Evolutionary conservation across 2,113 vertebrate species (phyloP).

Genomic region (Protobothrops flavoviridis): DNA sequence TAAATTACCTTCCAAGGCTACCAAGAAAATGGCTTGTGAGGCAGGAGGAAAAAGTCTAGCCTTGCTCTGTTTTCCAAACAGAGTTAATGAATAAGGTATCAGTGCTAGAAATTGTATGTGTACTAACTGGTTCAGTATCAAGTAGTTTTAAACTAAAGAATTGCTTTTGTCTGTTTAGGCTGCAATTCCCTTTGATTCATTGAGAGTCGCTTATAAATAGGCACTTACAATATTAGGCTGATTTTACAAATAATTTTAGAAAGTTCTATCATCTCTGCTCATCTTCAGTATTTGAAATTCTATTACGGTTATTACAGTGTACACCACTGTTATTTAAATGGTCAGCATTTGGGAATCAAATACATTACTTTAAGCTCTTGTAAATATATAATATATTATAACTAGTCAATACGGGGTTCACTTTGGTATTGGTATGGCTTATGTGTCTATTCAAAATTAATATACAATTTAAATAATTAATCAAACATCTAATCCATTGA

Average conservation of each 20-base stretch:
- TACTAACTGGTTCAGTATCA: background rate
- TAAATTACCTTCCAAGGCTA: background rate
- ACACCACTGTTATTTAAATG: background rate
- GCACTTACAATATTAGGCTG: background rate
- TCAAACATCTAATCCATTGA: background rate
- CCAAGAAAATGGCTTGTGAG: background rate
- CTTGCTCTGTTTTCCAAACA: background rate
- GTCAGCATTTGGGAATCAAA: background rate
- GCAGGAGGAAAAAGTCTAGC: background rate
- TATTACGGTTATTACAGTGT: background rate
- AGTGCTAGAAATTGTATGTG: background rate
- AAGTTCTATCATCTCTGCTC: background rate
- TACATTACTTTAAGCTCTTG: background rate
- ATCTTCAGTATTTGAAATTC: background rate
- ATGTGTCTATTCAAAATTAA: background rate
- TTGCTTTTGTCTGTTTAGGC: background rate
- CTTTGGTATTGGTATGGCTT: background rate
- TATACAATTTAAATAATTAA: background rate
- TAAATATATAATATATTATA: background rate
- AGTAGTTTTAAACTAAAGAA: background rate
- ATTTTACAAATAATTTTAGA: background rate
- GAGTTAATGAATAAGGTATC: background rate
- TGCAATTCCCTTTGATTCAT: background rate
- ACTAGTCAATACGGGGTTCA: background rate
- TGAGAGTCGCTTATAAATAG: background rate